Conservation (phyloP, 1,140 invertebrate species). For the Drosophila pectinifera region DNA sequence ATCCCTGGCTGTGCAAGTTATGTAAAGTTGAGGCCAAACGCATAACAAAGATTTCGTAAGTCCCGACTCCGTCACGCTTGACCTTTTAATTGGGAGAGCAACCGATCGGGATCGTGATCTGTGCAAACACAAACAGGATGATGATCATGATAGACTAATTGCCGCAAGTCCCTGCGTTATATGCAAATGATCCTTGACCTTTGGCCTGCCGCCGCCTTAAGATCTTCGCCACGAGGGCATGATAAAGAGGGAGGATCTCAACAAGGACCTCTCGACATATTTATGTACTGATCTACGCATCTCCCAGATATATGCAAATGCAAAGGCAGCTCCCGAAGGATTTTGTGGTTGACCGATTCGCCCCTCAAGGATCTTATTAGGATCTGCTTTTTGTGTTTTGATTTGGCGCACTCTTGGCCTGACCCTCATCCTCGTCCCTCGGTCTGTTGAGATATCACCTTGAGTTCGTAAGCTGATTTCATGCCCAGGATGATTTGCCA, state of each 20-base stretch:
- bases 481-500: conserved; percentile 70
- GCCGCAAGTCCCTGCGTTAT: conserved; percentile 31
- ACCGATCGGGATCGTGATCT: conserved; percentile 29
- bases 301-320: conserved; percentile 62
- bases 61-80: conserved; percentile 55
- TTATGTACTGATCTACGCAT: conserved; percentile 26
- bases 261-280: conserved; percentile 9
- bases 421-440: conserved; percentile 42
- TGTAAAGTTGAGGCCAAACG: conserved; percentile 72
- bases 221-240: conserved; percentile 22
- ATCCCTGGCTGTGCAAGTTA: conserved; percentile 46
- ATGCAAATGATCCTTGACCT: conserved; percentile 59
- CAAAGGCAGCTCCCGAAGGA: conserved; percentile 49
- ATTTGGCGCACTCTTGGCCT: conserved; percentile 62
- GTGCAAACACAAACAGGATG: conserved; percentile 52
- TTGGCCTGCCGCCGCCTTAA: conserved; percentile 43
- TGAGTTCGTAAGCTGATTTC: conserved; percentile 79
- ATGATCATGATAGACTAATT: conserved; percentile 61
- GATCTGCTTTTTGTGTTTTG: conserved; percentile 53
- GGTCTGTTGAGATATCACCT: conserved; percentile 58
- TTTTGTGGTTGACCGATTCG: conserved; percentile 66
- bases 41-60: conserved; percentile 53
- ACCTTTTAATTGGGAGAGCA: conserved; percentile 68
- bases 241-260: conserved; percentile 31
- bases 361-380: conserved; percentile 61